Conservation (phyloP, 2,113 vertebrate genomes). For the Erythrolamprus reginae region DNA sequence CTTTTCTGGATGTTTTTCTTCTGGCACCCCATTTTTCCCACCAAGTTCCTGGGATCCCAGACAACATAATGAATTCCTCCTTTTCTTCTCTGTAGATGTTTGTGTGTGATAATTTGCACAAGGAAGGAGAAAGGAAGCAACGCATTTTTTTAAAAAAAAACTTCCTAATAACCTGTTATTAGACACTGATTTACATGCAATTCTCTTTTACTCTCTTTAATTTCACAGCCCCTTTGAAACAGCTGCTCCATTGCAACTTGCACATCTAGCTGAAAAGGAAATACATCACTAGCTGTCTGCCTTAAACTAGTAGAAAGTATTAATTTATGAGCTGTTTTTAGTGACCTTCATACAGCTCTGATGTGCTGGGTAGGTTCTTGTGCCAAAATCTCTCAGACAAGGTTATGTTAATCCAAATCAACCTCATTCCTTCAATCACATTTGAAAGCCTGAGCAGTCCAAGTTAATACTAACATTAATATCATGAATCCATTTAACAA, state of each 20-base stretch:
- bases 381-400: slow-evolving; percentile 56
- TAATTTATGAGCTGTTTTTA: slow-evolving; percentile 67
- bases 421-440: slow-evolving; percentile 44
- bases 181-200: slow-evolving; percentile 65
- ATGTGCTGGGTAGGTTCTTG: slow-evolving; percentile 40
- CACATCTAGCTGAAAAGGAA: slow-evolving; percentile 57
- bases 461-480: slow-evolving; percentile 56
- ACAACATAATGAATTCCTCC: slow-evolving; percentile 23
- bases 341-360: slow-evolving; percentile 57
- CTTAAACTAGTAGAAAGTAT: slow-evolving; percentile 66
- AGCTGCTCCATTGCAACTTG: slow-evolving; percentile 54
- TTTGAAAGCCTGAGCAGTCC: slow-evolving; percentile 56
- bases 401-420: slow-evolving; percentile 60
- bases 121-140: neutral
- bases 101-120: slow-evolving; percentile 44
- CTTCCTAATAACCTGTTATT: slow-evolving; percentile 60
- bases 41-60: neutral
- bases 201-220: slow-evolving; percentile 55
- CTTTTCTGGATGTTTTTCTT: neutral
- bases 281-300: slow-evolving; percentile 53
- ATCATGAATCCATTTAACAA: slow-evolving; percentile 64
- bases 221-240: slow-evolving; percentile 61
- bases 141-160: slow-evolving; percentile 36
- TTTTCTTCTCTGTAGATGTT: neutral
- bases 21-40: neutral